These are phyloP conservation scores for Pogonognathellus flavescens DNA, from an alignment of 1,140 invertebrate species.

Conservation along the genomic window DNA sequence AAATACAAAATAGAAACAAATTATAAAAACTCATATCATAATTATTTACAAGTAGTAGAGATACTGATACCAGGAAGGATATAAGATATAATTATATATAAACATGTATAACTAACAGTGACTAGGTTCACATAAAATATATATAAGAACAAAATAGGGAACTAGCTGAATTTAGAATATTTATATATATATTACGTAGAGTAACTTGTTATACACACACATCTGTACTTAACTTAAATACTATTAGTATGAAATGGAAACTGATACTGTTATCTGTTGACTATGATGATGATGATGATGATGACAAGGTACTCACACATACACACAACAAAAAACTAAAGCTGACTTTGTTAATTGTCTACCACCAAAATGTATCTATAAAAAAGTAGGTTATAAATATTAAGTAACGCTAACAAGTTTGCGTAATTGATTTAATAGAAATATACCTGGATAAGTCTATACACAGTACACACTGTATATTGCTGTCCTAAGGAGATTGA, in stretches of 20 bases:
- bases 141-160: conserved; percentile 1
- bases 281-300: conserved; percentile 36
- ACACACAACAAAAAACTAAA: neutral
- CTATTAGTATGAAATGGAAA: conserved; percentile 34
- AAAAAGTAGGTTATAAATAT: neutral
- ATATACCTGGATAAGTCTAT: too few relatives aligned
- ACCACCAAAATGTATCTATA: conserved; percentile 42
- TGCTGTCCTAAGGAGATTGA: conserved; percentile 9
- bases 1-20: conserved; percentile 27
- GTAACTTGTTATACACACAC: conserved; percentile 13
- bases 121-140: neutral
- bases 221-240: neutral
- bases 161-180: neutral
- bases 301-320: conserved; percentile 31
- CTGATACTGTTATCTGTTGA: conserved; percentile 46
- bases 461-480: neutral
- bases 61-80: too few relatives aligned
- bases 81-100: neutral
- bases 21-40: conserved; percentile 48
- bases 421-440: too few relatives aligned
- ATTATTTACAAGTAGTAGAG: conserved; percentile 10
- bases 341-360: conserved; percentile 22
- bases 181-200: conserved; percentile 20
- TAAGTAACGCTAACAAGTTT: too few relatives aligned
- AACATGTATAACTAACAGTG: neutral